Evolutionary conservation across 2,113 vertebrate genomes (phyloP), one percentile per base, ranked within the genome.

Genomic region (Chitala chitala): DNA sequence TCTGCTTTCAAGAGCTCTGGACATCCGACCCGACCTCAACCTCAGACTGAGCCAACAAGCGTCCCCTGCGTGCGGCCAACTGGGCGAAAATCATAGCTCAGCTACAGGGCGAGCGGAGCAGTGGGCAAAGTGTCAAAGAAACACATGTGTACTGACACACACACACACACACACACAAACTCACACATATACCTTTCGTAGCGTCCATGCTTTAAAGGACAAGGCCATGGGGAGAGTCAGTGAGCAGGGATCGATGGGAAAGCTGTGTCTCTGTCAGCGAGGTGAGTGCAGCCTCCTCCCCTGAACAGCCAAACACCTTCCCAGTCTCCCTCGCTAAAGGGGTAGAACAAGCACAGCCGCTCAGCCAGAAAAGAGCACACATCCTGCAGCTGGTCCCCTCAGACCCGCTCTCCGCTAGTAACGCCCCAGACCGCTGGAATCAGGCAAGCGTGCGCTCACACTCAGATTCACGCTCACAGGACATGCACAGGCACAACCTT

Each of bases 201-300:
- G 81, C 80, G 78, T 77, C 76, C 71, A 48, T 71, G 75, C 72
- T 81, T 81, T 79, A 84, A 78, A 84, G 79, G 81, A 82, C 81
- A 84, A 75, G 84, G 80, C 82, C 84, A 69, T 63, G 64, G 84
- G 84, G 84, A 83, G 78, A 81, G 76, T 78, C 71, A 80, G 78
- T 76, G 80, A 85, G 79, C 72, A 75, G 78, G 82, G 79, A 85
- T 85, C 84, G 77, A 85, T 83, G 79, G 75, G 79, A 75, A 82
- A 79, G 83, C 77, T 42, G 73, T 82, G 80, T 81, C 82, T 82
- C 77, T 79, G 79, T 78, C 78, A 78, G 72, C 15, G 66, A 80
- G 80, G 80, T 77, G 76, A 82, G 71, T 69, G 61, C 48, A 46
- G 58, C 40, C 33, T 3, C 5, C 31, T 22, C n/a, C 42, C 22